Evolutionary conservation across 2,888 invertebrate genomes (phyloP).

Genomic region (Ichneumoninae sp.): DNA sequence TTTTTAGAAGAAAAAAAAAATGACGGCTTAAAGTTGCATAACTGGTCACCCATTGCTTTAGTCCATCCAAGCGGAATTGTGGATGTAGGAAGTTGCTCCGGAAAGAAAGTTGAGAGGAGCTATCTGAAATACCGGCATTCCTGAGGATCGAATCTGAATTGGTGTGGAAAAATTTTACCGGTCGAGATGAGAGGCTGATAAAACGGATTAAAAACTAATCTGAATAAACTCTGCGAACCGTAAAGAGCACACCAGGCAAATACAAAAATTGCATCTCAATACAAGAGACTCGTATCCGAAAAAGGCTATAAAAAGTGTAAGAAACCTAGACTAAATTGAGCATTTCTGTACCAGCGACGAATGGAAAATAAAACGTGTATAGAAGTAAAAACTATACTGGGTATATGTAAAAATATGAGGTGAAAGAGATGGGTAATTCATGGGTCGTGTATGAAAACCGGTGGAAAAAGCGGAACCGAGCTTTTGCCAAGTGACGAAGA

Average conservation of each 20-base stretch:
- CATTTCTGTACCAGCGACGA: background rate
- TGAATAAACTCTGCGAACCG: background rate
- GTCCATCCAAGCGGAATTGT: background rate
- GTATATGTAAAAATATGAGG: slow-evolving; percentile 24
- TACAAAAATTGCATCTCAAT: background rate
- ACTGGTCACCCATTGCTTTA: background rate
- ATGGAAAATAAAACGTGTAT: background rate
- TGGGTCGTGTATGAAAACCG: slow-evolving; percentile 12
- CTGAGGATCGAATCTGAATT: slow-evolving; percentile 62
- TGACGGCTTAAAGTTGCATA: background rate
- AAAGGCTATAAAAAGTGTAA: background rate
- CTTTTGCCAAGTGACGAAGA: background rate
- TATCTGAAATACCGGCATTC: slow-evolving; percentile 53
- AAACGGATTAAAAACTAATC: background rate
- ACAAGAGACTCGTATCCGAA: slow-evolving; percentile 2
- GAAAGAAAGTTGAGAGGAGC: slow-evolving; percentile 6
- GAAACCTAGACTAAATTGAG: slow-evolving; percentile 1
- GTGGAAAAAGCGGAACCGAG: slow-evolving; percentile 1
- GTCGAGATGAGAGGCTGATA: background rate
- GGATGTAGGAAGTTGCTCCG: background rate
- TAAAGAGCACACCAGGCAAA: too few species aligned
- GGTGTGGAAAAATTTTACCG: background rate
- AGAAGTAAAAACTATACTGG: slow-evolving; percentile 4
- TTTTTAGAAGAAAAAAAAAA: background rate
- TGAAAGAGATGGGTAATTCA: slow-evolving; percentile 23